phyloP scores from a whole-genome alignment of 2,888 invertebrate genomes.

The Amiota communis region DNA sequence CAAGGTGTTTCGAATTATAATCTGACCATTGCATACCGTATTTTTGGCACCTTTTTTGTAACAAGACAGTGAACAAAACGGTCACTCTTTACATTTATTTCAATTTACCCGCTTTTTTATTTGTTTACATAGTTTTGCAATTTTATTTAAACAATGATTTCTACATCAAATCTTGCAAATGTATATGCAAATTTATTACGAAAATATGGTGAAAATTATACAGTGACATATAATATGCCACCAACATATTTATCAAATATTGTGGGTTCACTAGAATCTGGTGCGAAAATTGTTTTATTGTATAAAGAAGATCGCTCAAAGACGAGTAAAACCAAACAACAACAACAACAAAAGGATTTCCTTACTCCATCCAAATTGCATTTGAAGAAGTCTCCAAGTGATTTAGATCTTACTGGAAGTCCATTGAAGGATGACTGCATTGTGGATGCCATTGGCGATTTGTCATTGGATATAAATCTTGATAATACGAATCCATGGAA shows the following conservation, averaged over 20 bases:
- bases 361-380: constrained; percentile 50
- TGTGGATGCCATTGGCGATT: constrained; percentile 64
- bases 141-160: constrained; percentile 45
- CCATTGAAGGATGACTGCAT: constrained; percentile 71
- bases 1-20: too few species aligned
- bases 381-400: constrained; percentile 28
- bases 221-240: constrained; percentile 55
- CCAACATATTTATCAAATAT: constrained; percentile 61
- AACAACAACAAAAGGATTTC: background rate
- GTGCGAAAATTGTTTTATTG: constrained; percentile 59
- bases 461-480: constrained; percentile 59
- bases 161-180: constrained; percentile 63
- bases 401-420: constrained; percentile 70
- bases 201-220: constrained; percentile 56
- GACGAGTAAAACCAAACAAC: constrained; percentile 23
- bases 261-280: constrained; percentile 49
- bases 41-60: too few species aligned
- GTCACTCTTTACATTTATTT: background rate
- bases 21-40: too few species aligned
- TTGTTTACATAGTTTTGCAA: background rate
- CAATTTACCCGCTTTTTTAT: background rate
- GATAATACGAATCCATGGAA: constrained; percentile 62
- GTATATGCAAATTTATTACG: constrained; percentile 64
- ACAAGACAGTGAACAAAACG: too few species aligned
- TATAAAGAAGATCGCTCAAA: constrained; percentile 53